Conservation (phyloP, 2,888 invertebrate genomes). For the Pachliopta kotzebuea region DNA sequence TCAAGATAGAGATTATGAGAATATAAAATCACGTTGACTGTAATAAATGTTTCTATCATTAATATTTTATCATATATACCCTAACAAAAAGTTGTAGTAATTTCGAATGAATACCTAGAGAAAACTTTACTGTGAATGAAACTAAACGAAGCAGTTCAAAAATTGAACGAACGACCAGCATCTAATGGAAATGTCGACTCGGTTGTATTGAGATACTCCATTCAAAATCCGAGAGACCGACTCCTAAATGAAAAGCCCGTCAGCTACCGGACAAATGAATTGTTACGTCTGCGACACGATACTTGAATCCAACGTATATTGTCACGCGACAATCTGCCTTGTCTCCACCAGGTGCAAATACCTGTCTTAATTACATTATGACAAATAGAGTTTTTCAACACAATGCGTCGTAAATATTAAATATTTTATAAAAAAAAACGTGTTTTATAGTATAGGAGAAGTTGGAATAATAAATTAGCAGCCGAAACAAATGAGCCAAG, state of each 20-base stretch:
- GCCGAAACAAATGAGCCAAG: slow-evolving; percentile 24
- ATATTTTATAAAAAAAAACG: not conserved
- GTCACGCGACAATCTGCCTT: not conserved
- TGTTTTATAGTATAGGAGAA: slow-evolving; percentile 17
- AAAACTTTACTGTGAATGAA: not conserved
- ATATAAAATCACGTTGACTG: too few relatives aligned
- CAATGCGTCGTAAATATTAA: not conserved
- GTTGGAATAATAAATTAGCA: slow-evolving; percentile 21
- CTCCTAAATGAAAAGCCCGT: slow-evolving; percentile 26
- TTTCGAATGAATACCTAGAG: not conserved
- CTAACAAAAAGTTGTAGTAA: too few relatives aligned
- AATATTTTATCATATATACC: too few relatives aligned
- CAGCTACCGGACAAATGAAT: slow-evolving; percentile 22
- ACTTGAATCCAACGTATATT: not conserved
- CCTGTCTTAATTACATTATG: too few relatives aligned
- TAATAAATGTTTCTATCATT: too few relatives aligned
- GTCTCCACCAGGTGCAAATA: not conserved
- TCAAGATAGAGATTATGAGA: too few relatives aligned
- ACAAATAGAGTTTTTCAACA: too few relatives aligned
- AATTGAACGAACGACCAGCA: slow-evolving; percentile 6
- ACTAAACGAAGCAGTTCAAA: slow-evolving; percentile 22
- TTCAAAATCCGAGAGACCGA: slow-evolving; percentile 12
- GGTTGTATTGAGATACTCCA: slow-evolving; percentile 23
- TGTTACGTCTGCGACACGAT: slow-evolving; percentile 8
- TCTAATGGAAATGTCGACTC: slow-evolving; percentile 30